Evolutionary conservation across 2,888 invertebrate genomes (phyloP).

Genomic region (Pachycephus smyrnensis): DNA sequence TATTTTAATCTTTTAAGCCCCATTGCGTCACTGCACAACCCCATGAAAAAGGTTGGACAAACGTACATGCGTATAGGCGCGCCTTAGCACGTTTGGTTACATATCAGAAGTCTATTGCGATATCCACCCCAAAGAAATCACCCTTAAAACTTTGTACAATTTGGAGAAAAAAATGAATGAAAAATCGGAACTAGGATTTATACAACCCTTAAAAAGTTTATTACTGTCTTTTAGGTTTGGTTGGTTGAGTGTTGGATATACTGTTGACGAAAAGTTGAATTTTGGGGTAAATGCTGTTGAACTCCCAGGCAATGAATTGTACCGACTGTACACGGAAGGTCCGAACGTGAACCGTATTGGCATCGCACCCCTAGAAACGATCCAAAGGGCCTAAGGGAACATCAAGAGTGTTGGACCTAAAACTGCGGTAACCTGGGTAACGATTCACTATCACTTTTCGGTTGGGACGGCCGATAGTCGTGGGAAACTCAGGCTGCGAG

Average conservation of each 20-base stretch:
- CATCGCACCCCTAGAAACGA: background rate
- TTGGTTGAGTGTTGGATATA: background rate
- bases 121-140: no score
- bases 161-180: no score
- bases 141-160: no score
- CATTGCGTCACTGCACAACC: conserved; percentile 2
- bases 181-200: background rate
- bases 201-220: background rate
- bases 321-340: background rate
- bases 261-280: no score
- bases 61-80: background rate
- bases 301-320: background rate
- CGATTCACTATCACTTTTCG: conserved; percentile 46
- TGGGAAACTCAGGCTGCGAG: conserved; percentile 51
- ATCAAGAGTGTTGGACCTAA: background rate
- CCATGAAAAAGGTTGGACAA: background rate
- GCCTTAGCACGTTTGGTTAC: background rate
- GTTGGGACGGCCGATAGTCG: conserved; percentile 38
- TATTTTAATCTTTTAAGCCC: conserved; percentile 58
- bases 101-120: background rate
- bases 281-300: background rate
- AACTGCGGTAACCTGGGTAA: conserved; percentile 11
- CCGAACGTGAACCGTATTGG: background rate
- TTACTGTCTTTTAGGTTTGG: background rate
- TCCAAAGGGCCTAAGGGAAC: background rate